A percentile compares a stretch with the other conserved stretches of the same genome.
Conservation (phyloP, 2,888 invertebrate species). For the Phrixothrix hirtus region DNA sequence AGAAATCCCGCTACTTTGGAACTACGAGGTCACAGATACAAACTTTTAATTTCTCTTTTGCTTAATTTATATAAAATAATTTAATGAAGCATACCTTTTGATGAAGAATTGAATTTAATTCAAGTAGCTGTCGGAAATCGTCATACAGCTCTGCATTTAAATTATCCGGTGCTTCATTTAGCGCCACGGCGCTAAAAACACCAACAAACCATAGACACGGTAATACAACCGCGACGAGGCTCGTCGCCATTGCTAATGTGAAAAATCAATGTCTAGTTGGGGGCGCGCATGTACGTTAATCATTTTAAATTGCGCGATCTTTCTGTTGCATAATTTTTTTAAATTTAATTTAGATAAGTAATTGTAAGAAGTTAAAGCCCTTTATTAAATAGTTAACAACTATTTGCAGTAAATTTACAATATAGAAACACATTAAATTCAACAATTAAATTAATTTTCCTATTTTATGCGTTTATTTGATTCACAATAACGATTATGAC, state of each 20-base stretch:
- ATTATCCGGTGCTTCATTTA: slow-evolving; percentile 16
- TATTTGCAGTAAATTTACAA: too few relatives aligned
- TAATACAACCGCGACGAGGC: slow-evolving; percentile 43
- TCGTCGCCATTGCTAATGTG: slow-evolving; percentile 46
- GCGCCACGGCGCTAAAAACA: slow-evolving; percentile 31
- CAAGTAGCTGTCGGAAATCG: slow-evolving; percentile 60
- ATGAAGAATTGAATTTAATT: slow-evolving; percentile 50
- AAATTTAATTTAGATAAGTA: too few relatives aligned
- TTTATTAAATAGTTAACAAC: too few relatives aligned
- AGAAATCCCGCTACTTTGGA: slow-evolving; percentile 8
- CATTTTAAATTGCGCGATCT: too few relatives aligned
- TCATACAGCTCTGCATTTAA: slow-evolving; percentile 55
- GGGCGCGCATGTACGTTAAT: slow-evolving; percentile 31
- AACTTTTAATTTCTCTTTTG: not conserved
- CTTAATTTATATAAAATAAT: slow-evolving; percentile 1
- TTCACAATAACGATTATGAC: too few relatives aligned
- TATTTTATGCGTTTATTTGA: slow-evolving; percentile 6
- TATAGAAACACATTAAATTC: slow-evolving; percentile 2
- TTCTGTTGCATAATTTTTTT: slow-evolving; percentile 5
- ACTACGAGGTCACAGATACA: too few relatives aligned
- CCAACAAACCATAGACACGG: slow-evolving; percentile 39
- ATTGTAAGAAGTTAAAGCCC: too few relatives aligned
- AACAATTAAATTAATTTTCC: too few relatives aligned
- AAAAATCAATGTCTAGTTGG: slow-evolving; percentile 32
- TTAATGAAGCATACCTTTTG: slow-evolving; percentile 44